Percentiles rank a stretch among this genome's conserved stretches.
phyloP scores from a whole-genome alignment of 2,113 vertebrate genomes.

The Naja naja region DNA sequence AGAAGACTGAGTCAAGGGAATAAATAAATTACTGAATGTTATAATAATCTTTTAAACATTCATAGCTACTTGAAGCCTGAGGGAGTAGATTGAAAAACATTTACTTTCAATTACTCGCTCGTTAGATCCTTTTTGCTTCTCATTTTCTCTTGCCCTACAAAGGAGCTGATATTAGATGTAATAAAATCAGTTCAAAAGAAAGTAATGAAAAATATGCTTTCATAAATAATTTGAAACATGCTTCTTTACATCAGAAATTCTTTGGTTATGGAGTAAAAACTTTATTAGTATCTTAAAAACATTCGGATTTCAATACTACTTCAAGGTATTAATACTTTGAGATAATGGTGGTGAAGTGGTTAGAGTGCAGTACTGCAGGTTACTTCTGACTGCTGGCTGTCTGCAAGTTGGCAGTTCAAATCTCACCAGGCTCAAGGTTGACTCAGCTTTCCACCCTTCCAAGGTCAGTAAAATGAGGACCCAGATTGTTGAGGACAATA shows the following conservation, averaged over 20 bases:
- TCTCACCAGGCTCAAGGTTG: too few relatives aligned
- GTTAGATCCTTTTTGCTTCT: constrained; percentile 47
- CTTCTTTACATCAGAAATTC: not conserved
- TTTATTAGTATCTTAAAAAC: not conserved
- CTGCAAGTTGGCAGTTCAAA: too few relatives aligned
- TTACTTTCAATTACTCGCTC: constrained; percentile 62
- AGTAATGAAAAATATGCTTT: not conserved
- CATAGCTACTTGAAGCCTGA: constrained; percentile 56
- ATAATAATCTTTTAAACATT: constrained; percentile 54
- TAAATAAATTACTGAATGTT: constrained; percentile 41
- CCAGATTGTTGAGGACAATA: too few relatives aligned
- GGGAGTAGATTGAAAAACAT: constrained; percentile 51
- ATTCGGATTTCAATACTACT: not conserved
- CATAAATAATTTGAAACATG: not conserved
- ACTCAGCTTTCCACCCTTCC: too few relatives aligned
- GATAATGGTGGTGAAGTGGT: not conserved
- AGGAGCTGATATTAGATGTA: not conserved
- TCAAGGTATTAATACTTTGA: not conserved
- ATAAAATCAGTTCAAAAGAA: not conserved
- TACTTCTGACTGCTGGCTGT: too few relatives aligned
- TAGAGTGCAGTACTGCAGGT: too few relatives aligned
- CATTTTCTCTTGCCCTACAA: constrained; percentile 2
- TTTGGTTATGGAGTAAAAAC: not conserved
- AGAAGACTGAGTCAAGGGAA: not conserved
- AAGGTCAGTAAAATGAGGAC: too few relatives aligned